phyloP scores from a whole-genome alignment of 1,140 invertebrate genomes.

The Musca domestica region DNA sequence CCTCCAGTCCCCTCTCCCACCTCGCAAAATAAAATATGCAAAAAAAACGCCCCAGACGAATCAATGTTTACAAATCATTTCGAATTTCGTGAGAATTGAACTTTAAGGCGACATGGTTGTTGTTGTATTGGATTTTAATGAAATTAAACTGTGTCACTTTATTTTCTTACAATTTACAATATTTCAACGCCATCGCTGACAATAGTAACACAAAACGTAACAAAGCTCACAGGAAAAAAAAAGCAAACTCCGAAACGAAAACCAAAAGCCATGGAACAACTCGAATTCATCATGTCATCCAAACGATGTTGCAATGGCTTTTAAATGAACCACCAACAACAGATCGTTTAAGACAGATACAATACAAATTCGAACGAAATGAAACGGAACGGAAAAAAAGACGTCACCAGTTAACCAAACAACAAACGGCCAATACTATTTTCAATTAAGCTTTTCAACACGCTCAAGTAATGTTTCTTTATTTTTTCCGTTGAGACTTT shows the following conservation, averaged over 20 bases:
- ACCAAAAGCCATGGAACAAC: conserved; percentile 7
- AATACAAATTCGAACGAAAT: conserved; percentile 13
- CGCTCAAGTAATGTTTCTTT: conserved; percentile 4
- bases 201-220: conserved; percentile 20
- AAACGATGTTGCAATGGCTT: conserved; percentile 2
- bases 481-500: too few species aligned
- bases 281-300: conserved; percentile 12
- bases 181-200: conserved; percentile 21
- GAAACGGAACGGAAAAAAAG: neutral
- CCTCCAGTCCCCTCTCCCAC: too few species aligned
- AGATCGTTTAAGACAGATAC: conserved; percentile 18
- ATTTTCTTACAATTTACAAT: neutral
- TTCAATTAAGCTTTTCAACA: conserved; percentile 22
- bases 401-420: too few species aligned
- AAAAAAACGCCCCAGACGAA: too few species aligned
- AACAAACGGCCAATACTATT: neutral
- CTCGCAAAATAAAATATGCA: too few species aligned
- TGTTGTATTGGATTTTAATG: too few species aligned
- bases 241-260: neutral
- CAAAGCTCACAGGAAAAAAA: neutral
- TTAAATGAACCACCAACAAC: neutral
- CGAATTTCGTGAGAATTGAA: too few species aligned
- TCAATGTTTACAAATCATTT: too few species aligned
- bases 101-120: too few species aligned
- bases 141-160: too few species aligned